Evolutionary conservation across 2,113 vertebrate genomes (phyloP), one percentile per base, ranked within the genome.

Genomic region (Cyprinodon tularosa): DNA sequence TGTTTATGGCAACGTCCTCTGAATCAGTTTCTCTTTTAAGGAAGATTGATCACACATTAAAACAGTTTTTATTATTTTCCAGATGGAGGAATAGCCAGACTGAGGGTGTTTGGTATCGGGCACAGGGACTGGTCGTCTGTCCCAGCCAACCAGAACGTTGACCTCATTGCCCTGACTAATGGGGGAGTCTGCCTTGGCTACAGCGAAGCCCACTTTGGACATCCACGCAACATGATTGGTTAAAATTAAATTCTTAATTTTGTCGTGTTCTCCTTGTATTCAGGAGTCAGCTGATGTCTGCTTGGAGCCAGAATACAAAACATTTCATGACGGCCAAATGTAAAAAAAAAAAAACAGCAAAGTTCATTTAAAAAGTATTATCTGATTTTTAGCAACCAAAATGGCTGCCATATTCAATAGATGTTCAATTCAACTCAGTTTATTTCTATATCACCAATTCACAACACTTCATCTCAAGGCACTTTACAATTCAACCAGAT

Each of bases 211-310:
- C 94, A 95, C 78, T 95, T 93, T 71, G 96, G 96, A 17, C 96
- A 97, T 86, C 96, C 96, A 1, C 95, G 94, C 77, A 96, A 96
- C 82, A 93, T 96, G 81, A 96, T 96, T 87, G 95, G 96, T 96
- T 90, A 39, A 45, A 68, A 12, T 50, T 57, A n/a, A 4, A 11
- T 40, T 53, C 9, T 20, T 6, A 57, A 15, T 20, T 40, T 15
- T 14, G 12, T 4, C 14, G 15, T 64, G 7, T 39, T 17, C 9
- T 44, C 15, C 3, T 7, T 20, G 1, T 5, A 17, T 3, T 15
- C 3, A 4, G 48, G 17, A 4, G 5, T 20, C 20, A 12, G 29
- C 29, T 29, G 53, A 12, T 7, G 3, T 22, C n/a, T n/a, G n/a
- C n/a, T n/a, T n/a, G n/a, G n/a, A n/a, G n/a, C n/a, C 2, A 14